Percentiles rank a stretch among this genome's conserved stretches.
Evolutionary conservation across 2,797 vertebrate genomes (phyloP).

Genomic region (Epinephelus malabaricus): DNA sequence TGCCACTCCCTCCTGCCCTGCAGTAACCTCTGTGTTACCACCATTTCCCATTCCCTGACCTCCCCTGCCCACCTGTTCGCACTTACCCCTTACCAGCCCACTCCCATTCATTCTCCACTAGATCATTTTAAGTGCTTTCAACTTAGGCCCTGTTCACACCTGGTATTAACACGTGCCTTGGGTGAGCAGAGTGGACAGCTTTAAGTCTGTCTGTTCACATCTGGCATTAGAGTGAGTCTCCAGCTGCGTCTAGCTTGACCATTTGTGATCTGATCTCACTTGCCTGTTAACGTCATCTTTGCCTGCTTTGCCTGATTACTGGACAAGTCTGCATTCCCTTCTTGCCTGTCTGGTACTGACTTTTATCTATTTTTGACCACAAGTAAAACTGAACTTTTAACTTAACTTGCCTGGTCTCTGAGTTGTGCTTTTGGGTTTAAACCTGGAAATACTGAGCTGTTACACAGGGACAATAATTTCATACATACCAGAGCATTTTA

Average conservation of each 20-base stretch:
- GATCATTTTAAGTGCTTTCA: too few relatives aligned
- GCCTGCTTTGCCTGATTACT: neutral
- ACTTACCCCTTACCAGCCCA: too few relatives aligned
- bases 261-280: too few relatives aligned
- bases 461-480: neutral
- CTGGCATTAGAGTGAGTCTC: too few relatives aligned
- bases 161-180: too few relatives aligned
- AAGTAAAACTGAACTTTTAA: neutral
- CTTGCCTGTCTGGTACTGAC: neutral
- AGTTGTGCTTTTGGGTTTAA: neutral
- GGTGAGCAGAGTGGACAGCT: too few relatives aligned
- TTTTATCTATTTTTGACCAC: neutral
- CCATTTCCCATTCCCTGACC: too few relatives aligned
- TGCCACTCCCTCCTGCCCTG: neutral
- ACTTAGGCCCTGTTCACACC: too few relatives aligned
- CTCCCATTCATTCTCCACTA: too few relatives aligned
- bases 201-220: too few relatives aligned
- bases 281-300: neutral
- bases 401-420: neutral
- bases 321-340: neutral
- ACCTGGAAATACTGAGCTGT: neutral
- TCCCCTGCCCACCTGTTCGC: too few relatives aligned
- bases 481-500: slow-evolving; percentile 74
- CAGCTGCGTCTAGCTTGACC: too few relatives aligned
- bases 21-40: neutral